A percentile compares a stretch with the other conserved stretches of the same genome.
phyloP scores from a whole-genome alignment of 2,797 vertebrate species.

The Ctenopoma multispine region DNA sequence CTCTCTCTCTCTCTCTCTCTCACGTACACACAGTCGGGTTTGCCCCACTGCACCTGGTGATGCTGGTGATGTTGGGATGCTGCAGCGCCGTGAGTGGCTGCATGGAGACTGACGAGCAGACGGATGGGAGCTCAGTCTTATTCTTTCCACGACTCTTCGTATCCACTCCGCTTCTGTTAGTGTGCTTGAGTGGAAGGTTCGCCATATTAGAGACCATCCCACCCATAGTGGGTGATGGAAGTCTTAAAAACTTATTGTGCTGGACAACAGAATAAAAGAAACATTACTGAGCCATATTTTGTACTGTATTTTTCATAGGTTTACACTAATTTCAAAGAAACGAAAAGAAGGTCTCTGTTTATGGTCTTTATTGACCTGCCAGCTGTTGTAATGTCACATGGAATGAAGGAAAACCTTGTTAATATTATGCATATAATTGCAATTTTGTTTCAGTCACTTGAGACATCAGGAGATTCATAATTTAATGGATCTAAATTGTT shows the following conservation, averaged over 20 bases:
- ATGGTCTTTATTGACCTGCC: too few relatives aligned
- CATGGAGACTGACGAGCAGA: conserved; percentile 46
- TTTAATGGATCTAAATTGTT: too few relatives aligned
- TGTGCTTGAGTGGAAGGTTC: conserved; percentile 27
- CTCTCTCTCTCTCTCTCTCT: conserved; percentile 31
- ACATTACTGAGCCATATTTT: background rate
- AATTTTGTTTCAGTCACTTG: too few relatives aligned
- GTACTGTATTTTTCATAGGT: background rate
- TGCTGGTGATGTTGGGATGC: conserved; percentile 63
- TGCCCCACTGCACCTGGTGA: conserved; percentile 80
- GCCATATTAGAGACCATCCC: conserved; percentile 19
- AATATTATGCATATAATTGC: too few relatives aligned
- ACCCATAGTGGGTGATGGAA: background rate
- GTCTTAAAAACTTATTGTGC: background rate
- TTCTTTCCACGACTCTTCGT: conserved; percentile 31
- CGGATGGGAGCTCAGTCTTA: conserved; percentile 18
- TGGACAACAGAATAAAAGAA: background rate
- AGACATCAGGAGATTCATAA: too few relatives aligned
- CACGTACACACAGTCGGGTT: conserved; percentile 62
- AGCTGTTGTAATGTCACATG: too few relatives aligned
- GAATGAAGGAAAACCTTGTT: too few relatives aligned
- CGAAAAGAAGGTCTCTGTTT: background rate
- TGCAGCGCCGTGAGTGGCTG: conserved; percentile 48
- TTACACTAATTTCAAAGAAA: background rate
- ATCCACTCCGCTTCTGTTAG: conserved; percentile 4